Evolutionary conservation across 2,888 invertebrate species (phyloP).

Genomic region (Diplolepis rosae): DNA sequence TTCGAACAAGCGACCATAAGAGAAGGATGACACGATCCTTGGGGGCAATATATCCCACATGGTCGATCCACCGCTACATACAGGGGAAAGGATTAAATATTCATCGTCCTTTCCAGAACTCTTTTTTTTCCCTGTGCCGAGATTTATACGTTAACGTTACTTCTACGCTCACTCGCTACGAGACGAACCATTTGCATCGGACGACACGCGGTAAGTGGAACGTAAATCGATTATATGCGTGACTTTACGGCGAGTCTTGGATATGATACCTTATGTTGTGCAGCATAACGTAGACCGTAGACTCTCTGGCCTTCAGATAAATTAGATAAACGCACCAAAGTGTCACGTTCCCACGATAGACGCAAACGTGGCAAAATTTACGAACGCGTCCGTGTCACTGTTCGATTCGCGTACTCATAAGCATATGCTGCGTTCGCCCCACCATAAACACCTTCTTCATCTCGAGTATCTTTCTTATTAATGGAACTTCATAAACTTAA

Average conservation of each 20-base stretch:
- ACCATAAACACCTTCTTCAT: conserved; percentile 21
- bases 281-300: conserved; percentile 37
- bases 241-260: conserved; percentile 51
- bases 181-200: conserved; percentile 41
- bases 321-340: conserved; percentile 67
- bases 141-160: conserved; percentile 40
- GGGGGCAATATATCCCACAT: conserved; percentile 16
- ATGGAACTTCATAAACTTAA: conserved; percentile 29
- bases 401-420: conserved; percentile 34
- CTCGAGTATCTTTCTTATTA: conserved; percentile 22
- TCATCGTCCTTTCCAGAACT: conserved; percentile 38
- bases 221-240: conserved; percentile 58
- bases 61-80: conserved; percentile 11
- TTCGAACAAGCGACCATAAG: conserved; percentile 15
- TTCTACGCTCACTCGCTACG: conserved; percentile 40
- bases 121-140: not conserved
- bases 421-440: conserved; percentile 11
- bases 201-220: conserved; percentile 52
- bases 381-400: conserved; percentile 52
- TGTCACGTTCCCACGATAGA: conserved; percentile 69
- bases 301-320: conserved; percentile 62
- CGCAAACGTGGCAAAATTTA: conserved; percentile 55
- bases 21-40: conserved; percentile 11
- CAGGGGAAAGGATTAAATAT: conserved; percentile 42
- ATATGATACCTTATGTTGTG: conserved; percentile 55